Evolutionary conservation across 2,888 invertebrate genomes (phyloP).

Genomic region (Ectemnius continuus): DNA sequence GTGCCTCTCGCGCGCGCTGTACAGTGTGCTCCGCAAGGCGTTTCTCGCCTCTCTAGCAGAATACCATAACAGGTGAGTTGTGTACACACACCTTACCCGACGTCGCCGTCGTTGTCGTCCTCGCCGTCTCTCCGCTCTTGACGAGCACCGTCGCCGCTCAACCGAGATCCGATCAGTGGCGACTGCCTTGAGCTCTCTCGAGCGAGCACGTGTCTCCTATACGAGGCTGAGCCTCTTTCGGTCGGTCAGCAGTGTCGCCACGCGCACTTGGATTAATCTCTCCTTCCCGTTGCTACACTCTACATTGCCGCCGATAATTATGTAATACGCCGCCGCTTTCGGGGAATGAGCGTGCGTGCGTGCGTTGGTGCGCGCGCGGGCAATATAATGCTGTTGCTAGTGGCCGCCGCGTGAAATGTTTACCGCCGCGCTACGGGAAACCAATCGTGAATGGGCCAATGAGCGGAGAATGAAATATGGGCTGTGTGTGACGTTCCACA

Average conservation of each 20-base stretch:
- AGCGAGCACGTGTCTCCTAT: conserved; percentile 47
- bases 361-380: background rate
- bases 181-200: conserved; percentile 42
- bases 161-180: conserved; percentile 52
- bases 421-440: conserved; percentile 12
- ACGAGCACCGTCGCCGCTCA: conserved; percentile 18
- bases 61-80: conserved; percentile 57
- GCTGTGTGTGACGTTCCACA: conserved; percentile 12
- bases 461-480: conserved; percentile 24
- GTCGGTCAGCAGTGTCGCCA: conserved; percentile 47
- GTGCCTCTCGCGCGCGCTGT: conserved; percentile 16
- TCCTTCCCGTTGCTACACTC: conserved; percentile 28
- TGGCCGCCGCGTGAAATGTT: conserved; percentile 13
- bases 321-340: conserved; percentile 38
- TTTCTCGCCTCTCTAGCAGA: conserved; percentile 34
- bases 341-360: conserved; percentile 14
- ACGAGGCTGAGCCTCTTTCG: conserved; percentile 32
- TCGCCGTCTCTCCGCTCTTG: too few relatives aligned
- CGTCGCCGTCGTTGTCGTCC: conserved; percentile 14
- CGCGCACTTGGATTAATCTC: conserved; percentile 44
- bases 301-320: conserved; percentile 41
- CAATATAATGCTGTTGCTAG: conserved; percentile 23
- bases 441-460: conserved; percentile 26
- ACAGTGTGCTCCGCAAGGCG: conserved; percentile 29
- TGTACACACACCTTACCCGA: conserved; percentile 47